phyloP scores from a whole-genome alignment of 2,797 vertebrate species.

The Allobates femoralis region DNA sequence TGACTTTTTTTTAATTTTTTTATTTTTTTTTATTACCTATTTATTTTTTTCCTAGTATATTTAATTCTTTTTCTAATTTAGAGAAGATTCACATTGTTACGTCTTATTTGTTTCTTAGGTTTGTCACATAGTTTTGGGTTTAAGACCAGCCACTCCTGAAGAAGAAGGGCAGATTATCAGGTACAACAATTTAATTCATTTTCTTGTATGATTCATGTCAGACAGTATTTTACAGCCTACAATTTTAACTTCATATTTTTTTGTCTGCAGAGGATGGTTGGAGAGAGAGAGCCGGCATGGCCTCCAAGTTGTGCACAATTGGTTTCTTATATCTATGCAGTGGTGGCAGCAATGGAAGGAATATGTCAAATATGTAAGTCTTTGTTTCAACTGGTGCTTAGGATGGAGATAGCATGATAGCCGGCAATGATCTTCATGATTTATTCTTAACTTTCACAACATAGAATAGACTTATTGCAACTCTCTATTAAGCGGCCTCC shows the following conservation, averaged over 20 bases:
- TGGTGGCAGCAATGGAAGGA: constrained; percentile 99
- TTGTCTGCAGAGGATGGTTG: constrained; percentile 87
- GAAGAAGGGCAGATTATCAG: constrained; percentile 98
- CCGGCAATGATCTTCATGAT: not conserved
- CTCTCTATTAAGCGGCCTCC: too few relatives aligned
- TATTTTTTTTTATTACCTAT: not conserved
- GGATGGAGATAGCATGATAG: too few relatives aligned
- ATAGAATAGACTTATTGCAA: not conserved
- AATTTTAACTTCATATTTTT: not conserved
- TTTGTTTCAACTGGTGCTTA: not conserved
- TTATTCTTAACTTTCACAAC: not conserved
- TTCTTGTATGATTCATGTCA: not conserved
- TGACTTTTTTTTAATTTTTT: not conserved
- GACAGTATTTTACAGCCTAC: not conserved
- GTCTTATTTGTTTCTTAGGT: constrained; percentile 77
- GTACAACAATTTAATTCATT: constrained; percentile 68
- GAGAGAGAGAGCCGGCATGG: constrained; percentile 97
- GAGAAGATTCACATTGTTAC: not conserved
- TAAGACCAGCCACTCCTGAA: constrained; percentile 92
- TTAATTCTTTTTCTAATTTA: too few relatives aligned
- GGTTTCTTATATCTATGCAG: constrained; percentile 97
- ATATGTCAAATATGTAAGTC: constrained; percentile 97
- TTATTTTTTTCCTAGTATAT: too few relatives aligned
- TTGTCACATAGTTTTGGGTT: constrained; percentile 95
- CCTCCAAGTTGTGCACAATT: constrained; percentile 91